These are phyloP conservation scores for Aporophyla lueneburgensis DNA, from an alignment of 2,888 invertebrate genomes.

Conservation along the genomic window DNA sequence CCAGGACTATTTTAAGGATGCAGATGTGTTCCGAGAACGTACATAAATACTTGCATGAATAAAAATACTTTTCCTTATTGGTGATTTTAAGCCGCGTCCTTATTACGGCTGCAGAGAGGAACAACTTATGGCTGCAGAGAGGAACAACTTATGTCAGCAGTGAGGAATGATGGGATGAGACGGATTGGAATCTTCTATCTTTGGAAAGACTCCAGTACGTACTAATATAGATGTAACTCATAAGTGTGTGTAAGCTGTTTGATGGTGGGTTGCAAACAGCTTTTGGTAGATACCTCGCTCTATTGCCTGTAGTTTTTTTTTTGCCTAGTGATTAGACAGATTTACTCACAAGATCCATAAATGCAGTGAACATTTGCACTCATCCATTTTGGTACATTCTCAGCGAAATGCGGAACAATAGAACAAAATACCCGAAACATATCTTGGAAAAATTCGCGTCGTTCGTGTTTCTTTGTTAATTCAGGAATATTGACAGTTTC, in stretches of 20 bases:
- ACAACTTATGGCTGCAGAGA: no score
- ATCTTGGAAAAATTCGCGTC: neutral
- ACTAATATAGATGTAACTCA: neutral
- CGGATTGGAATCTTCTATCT: neutral
- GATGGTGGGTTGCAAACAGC: neutral
- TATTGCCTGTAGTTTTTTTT: neutral
- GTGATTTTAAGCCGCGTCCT: neutral
- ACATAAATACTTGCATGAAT: neutral
- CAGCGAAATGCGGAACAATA: constrained; percentile 10
- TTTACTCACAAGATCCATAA: constrained; percentile 28
- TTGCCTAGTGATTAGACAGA: no score
- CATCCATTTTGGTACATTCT: constrained; percentile 1
- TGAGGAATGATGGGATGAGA: neutral
- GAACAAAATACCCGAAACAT: constrained; percentile 36
- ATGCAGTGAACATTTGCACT: neutral
- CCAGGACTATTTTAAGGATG: constrained; percentile 14
- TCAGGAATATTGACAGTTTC: constrained; percentile 3
- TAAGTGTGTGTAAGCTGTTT: neutral
- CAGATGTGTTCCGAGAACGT: constrained; percentile 11
- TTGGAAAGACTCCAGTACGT: neutral
- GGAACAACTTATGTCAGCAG: neutral
- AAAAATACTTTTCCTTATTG: constrained; percentile 26
- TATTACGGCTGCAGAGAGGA: neutral
- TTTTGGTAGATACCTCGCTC: neutral
- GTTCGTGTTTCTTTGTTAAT: neutral